phyloP scores from a whole-genome alignment of 1,140 invertebrate genomes.

The Drusus annulatus region DNA sequence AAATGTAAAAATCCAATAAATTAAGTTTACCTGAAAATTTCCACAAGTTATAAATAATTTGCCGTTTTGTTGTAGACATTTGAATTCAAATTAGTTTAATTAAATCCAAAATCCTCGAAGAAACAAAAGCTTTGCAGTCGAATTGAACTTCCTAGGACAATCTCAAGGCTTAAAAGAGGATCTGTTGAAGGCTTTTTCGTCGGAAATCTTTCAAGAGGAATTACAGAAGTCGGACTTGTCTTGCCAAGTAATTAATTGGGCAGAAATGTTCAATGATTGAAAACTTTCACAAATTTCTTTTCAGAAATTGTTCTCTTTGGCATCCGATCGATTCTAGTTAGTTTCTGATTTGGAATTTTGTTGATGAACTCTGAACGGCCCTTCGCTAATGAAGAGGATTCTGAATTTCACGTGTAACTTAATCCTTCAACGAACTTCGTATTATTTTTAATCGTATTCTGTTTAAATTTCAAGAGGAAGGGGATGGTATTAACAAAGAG shows the following conservation, averaged over 20 bases:
- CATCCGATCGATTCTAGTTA: no score
- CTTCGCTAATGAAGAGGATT: no score
- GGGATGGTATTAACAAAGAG: no score
- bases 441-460: no score
- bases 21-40: no score
- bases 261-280: neutral
- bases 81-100: neutral
- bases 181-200: neutral
- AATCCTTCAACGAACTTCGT: no score
- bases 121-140: neutral
- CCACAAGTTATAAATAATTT: no score
- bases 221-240: neutral
- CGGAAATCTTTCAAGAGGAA: slow-evolving; percentile 1
- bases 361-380: no score
- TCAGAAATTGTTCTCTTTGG: neutral
- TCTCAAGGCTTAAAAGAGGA: neutral
- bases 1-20: no score
- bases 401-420: no score
- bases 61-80: neutral
- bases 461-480: no score
- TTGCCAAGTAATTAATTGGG: slow-evolving; percentile 4
- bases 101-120: neutral
- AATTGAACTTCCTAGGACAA: neutral
- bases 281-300: neutral
- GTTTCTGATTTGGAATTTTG: no score